A percentile compares a stretch with the other conserved stretches of the same genome.
Conservation (phyloP, 2,113 vertebrate species). For the Shinisaurus crocodilurus region DNA sequence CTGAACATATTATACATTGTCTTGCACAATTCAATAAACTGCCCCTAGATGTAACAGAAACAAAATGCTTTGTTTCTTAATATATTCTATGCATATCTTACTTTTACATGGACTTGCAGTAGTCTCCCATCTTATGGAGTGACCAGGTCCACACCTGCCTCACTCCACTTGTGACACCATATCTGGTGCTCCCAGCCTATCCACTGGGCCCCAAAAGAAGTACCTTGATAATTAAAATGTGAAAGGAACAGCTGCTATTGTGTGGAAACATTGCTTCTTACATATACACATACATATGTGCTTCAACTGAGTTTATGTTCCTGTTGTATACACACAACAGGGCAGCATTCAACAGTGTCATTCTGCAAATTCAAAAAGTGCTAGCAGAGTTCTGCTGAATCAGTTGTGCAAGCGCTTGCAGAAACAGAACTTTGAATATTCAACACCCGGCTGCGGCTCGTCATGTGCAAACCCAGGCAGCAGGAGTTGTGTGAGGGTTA, state of each 20-base stretch:
- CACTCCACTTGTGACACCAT: not conserved
- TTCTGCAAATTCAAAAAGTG: too few relatives aligned
- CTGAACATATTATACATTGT: constrained; percentile 98
- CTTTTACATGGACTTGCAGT: not conserved
- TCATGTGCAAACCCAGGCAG: too few relatives aligned
- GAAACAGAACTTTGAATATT: not conserved
- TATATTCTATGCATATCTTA: not conserved
- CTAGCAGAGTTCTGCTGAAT: too few relatives aligned
- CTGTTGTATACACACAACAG: not conserved
- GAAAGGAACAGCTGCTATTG: not conserved
- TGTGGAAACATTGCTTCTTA: not conserved
- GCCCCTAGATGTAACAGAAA: constrained; percentile 78
- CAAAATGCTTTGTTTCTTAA: not conserved
- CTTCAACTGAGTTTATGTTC: not conserved
- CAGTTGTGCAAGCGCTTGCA: too few relatives aligned
- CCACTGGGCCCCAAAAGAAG: not conserved
- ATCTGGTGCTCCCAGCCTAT: not conserved
- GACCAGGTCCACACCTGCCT: not conserved
- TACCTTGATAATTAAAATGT: not conserved
- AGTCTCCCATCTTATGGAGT: not conserved
- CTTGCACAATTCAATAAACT: constrained; percentile 98
- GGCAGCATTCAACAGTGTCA: too few relatives aligned
- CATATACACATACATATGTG: not conserved
- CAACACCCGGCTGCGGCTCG: not conserved
- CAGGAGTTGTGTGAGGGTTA: too few relatives aligned